Percentiles rank a stretch among this genome's conserved stretches.
These are phyloP conservation scores for Carcharodon carcharias DNA, from an alignment of 2,797 vertebrate species.

Conservation along the genomic window DNA sequence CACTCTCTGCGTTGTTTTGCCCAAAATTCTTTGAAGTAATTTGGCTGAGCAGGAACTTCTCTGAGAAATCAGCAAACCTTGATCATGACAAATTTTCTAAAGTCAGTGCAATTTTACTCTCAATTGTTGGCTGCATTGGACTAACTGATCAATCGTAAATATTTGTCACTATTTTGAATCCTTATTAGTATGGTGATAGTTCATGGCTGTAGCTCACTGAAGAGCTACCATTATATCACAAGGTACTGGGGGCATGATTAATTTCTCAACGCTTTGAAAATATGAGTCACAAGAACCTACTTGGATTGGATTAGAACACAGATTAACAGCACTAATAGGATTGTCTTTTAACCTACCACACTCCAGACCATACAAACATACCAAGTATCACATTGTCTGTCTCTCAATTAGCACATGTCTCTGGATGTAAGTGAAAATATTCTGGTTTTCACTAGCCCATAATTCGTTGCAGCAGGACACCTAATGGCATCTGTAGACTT, in stretches of 20 bases:
- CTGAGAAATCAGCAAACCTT: not conserved
- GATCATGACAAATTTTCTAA: not conserved
- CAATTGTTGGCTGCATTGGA: not conserved
- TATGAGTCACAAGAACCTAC: not conserved
- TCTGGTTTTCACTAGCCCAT: not conserved
- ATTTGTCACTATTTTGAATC: not conserved
- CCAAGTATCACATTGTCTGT: not conserved
- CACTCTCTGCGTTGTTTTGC: not conserved
- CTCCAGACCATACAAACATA: not conserved
- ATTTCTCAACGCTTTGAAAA: not conserved
- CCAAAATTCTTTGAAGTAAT: not conserved
- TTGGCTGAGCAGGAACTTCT: not conserved
- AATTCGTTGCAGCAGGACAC: not conserved
- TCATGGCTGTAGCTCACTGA: not conserved
- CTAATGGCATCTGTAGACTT: not conserved
- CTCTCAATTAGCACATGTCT: not conserved
- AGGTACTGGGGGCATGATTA: not conserved
- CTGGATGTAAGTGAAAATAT: not conserved
- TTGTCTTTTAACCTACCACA: not conserved
- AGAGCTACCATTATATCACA: not conserved
- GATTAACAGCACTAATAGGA: not conserved
- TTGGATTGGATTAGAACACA: not conserved
- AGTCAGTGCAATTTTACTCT: not conserved
- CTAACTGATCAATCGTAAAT: not conserved
- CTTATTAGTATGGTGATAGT: not conserved